Evolutionary conservation across 2,113 vertebrate genomes (phyloP), one percentile per base, ranked within the genome.

Genomic region (Axis porcinus): DNA sequence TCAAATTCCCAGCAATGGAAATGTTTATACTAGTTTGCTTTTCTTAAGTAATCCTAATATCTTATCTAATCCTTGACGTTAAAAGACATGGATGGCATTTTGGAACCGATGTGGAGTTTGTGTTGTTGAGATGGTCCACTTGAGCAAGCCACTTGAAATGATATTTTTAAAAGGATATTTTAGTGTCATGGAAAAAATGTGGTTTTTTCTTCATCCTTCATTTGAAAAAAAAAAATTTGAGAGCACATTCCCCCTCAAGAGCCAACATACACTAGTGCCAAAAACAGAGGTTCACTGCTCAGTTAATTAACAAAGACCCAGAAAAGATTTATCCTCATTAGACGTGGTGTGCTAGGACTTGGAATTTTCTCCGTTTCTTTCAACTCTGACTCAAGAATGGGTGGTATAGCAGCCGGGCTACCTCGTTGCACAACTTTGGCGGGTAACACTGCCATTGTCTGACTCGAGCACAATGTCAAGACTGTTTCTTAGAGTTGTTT

Each of bases 121-220:
- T 60, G 50, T 15, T 86, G 40, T 83, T 93, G 67, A 93, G 89
- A 67, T 11, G 58, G 76, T 50, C n/a, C 86, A 55, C 54, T 62
- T 78, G 85, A 88, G 17, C 33, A 85, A 96, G 40, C 30, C 79
- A 94, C 64, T 97, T 55, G 60, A 91, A 78, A 64, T 0, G 11
- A 52, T 27, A 58, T 95, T 93, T 96, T 93, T 6, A 40, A 58
- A 95, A 84, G n/a, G 21, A n/a, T 62, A 96, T 64, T 92, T 95
- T 36, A 85, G 76, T 78, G 30, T 93, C 62, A 76, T 2, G 78
- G 87, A 74, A 86, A 62, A 62, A 82, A 60, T 16, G 1, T 15
- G 23, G 1, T 33, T 30, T 84, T 83, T 89, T 67, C n/a, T n/a
- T 93, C 55, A 93, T 86, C 6, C 10, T 96, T 86, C 86, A 87